Conservation (phyloP, 2,113 vertebrate genomes). For the Nymphicus hollandicus region DNA sequence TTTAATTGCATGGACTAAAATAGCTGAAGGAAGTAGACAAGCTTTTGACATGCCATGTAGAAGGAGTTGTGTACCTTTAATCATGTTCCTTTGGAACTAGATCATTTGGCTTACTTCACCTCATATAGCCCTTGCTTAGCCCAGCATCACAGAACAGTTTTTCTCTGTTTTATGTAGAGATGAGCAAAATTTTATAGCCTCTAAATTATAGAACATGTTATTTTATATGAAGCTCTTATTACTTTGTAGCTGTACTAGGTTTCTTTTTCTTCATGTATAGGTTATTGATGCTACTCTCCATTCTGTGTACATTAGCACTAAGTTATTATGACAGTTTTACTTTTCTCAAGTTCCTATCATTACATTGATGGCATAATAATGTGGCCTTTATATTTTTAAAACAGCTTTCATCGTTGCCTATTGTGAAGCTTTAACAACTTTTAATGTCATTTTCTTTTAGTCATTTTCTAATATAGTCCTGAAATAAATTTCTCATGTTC, state of each 20-base stretch:
- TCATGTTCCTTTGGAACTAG: background rate
- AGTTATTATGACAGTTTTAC: constrained; percentile 28
- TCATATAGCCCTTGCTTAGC: background rate
- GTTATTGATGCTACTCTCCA: background rate
- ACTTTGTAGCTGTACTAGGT: background rate
- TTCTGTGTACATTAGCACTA: constrained; percentile 19
- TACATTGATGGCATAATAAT: background rate
- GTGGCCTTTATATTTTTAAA: constrained; percentile 44
- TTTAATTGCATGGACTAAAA: background rate
- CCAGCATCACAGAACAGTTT: background rate
- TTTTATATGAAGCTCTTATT: background rate
- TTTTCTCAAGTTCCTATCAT: constrained; percentile 19
- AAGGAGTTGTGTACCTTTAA: background rate
- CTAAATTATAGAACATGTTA: background rate
- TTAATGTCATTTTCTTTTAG: constrained; percentile 38
- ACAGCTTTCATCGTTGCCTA: constrained; percentile 27
- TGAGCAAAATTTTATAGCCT: background rate
- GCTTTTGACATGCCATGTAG: background rate
- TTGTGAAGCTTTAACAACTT: constrained; percentile 57
- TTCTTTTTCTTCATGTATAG: constrained; percentile 38
- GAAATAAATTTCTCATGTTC: constrained; percentile 67
- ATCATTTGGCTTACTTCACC: background rate
- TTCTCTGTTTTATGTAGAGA: constrained; percentile 26
- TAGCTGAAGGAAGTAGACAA: background rate
- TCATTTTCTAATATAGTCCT: constrained; percentile 37